Percentiles rank a stretch among this genome's conserved stretches.
Conservation (phyloP, 1,140 invertebrate species). For the Hypothenemus hampei region DNA sequence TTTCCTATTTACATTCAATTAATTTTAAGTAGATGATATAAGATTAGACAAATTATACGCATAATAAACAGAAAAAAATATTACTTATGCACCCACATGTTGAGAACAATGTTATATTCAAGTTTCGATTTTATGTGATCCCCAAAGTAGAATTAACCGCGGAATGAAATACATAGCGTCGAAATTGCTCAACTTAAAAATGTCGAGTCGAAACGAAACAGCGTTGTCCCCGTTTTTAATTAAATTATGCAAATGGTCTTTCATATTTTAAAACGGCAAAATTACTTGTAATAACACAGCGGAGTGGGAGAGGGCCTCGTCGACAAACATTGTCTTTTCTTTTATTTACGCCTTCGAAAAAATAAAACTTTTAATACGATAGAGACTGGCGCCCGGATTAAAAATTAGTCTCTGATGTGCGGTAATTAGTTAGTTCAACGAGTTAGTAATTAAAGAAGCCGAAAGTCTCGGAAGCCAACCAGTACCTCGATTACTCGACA, state of each 20-base stretch:
- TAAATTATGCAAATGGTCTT: conserved; percentile 12
- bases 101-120: neutral
- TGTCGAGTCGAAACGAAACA: conserved; percentile 8
- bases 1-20: too few species aligned
- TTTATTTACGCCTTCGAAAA: neutral
- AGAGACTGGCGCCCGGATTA: neutral
- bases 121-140: conserved; percentile 5
- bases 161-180: conserved; percentile 2
- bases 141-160: conserved; percentile 4
- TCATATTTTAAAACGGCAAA: conserved; percentile 11
- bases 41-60: too few species aligned
- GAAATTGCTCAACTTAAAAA: conserved; percentile 9
- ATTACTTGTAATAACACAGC: conserved; percentile 14
- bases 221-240: conserved; percentile 5
- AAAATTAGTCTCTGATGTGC: neutral
- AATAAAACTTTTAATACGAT: neutral
- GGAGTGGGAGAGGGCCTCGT: conserved; percentile 1
- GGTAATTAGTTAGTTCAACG: neutral
- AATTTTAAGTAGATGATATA: too few species aligned
- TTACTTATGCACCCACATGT: neutral
- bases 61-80: too few species aligned
- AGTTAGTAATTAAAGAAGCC: neutral
- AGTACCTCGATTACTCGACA: neutral
- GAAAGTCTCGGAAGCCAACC: neutral
- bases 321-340: neutral